Evolutionary conservation across 1,140 invertebrate species (phyloP).

Genomic region (Frieseomelitta varia): DNA sequence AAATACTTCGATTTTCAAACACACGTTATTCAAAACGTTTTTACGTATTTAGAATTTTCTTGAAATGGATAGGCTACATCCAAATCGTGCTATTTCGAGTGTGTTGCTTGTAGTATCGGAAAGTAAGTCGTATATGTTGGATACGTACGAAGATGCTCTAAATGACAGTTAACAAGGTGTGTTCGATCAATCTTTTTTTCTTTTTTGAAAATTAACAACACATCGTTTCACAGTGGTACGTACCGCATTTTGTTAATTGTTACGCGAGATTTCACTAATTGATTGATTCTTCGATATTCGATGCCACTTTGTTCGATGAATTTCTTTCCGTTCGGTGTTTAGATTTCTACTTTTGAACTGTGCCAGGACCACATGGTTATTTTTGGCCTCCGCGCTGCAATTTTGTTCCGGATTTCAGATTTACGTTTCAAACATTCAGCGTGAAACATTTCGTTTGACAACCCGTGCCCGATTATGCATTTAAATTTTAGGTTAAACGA

Average conservation of each 20-base stretch:
- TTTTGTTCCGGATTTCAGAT: background rate
- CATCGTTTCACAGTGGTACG: background rate
- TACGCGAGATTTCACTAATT: background rate
- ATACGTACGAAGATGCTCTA: slow-evolving; percentile 1
- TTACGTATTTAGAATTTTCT: background rate
- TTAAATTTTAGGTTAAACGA: slow-evolving; percentile 35
- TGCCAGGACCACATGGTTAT: slow-evolving; percentile 1
- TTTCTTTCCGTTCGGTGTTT: background rate
- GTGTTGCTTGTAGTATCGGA: slow-evolving; percentile 5
- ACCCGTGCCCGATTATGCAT: background rate
- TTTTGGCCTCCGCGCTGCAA: background rate
- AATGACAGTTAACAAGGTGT: slow-evolving; percentile 23
- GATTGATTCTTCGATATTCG: background rate
- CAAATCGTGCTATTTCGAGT: background rate
- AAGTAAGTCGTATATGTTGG: background rate
- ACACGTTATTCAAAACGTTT: background rate
- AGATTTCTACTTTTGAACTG: background rate
- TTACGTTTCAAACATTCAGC: background rate
- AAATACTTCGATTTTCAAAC: background rate
- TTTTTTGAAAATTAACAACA: background rate
- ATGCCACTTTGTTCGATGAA: background rate
- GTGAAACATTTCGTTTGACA: background rate
- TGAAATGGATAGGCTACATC: background rate
- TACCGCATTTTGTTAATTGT: background rate
- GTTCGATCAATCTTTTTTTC: slow-evolving; percentile 12